Base-by-base conservation (phyloP, 2,797 vertebrate genomes). In the Artibeus lituratus region DNA sequence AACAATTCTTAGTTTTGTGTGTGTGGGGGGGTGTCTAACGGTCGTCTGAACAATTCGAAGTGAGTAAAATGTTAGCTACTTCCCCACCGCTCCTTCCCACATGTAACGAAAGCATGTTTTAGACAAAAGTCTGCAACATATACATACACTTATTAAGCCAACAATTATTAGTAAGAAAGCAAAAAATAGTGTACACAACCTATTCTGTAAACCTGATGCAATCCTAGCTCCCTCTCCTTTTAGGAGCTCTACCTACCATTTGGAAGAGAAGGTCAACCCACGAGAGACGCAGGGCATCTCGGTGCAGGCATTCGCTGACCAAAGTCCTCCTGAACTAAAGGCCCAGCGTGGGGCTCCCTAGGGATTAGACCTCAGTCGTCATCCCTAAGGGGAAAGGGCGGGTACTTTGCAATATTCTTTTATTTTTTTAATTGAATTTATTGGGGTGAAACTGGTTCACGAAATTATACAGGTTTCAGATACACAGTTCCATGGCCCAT, bases 51-150 rank as follows among this genome's bases (percentile, higher is more conserved):
- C 12, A 22, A 76, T 69, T 47, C 39, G 24, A 85, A 88, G 49
- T 37, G 5, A 42, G 55, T 55, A 7, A 10, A 55, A 47, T 22
- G 0, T 84, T 70, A 76, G 18, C 6, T 80, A 10, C 35, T 73
- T 86, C 5, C 0, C 11, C n/a, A 69, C 2, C 26, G 18, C n/a
- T 70, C 7, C 7, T 18, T 65, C 4, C 11, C n/a, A 51, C 10
- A 42, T 93, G 86, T 59, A 89, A 94, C n/a, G 47, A 85, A 95
- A 89, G 11, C 6, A 78, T 42, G 0, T 91, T 96, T 69, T 32
- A 95, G 42, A 78, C 6, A 87, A 55, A 81, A 85, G 77, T 76
- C 19, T 94, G 35, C 5, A 78, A 29, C 42, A 24, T 53, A 39
- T 32, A 15, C 1, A 57, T 39, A 73, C 51, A 84, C 32, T 47